Evolutionary conservation across 2,888 invertebrate species (phyloP), one percentile per base, ranked within the genome.

Genomic region (Calliopum simillimum): DNA sequence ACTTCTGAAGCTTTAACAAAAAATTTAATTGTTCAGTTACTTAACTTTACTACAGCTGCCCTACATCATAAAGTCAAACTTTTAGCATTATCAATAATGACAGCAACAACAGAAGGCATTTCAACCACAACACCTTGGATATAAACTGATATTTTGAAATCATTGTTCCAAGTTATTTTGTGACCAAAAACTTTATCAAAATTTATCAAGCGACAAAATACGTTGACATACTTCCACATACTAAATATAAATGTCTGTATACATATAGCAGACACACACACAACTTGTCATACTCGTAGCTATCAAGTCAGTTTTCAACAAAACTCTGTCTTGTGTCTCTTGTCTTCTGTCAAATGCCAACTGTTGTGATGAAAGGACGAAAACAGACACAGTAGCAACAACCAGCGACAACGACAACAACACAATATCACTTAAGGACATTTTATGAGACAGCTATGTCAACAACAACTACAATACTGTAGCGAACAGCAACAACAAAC

Each of bases 301-400:
- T 51, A 51, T 64, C 64, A 53, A 64, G 46, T 33, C 13, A 64
- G 14, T 64, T 64, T 43, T 44, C 44, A 61, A 46, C 61, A 14
- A 46, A 19, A 58, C 25, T 16, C 19, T 33, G 19, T 59, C 16
- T 19, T 19, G 33, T 49, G n/a, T 33, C 33, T 33, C 33, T 33
- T 33, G 33, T 6, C 41, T 53, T 19, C 19, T 64, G 51, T 51
- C 64, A 64, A 64, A 64, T 43, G 64, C 12, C 64, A 53, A 41
- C 16, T 19, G 14, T 51, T 33, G 21, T 46, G 62, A 46, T 53
- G 51, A 51, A 43, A 64, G 64, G 44, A 44, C 61, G 23, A 23
- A n/a, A 25, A 47, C 33, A 47, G 62, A 21, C 43, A 55, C 41
- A 51, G 33, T 19, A 43, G 33, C 25, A 63, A 49, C 51, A 49